Base-by-base conservation (phyloP, 2,797 vertebrate species). In the Coregonus ussuriensis region DNA sequence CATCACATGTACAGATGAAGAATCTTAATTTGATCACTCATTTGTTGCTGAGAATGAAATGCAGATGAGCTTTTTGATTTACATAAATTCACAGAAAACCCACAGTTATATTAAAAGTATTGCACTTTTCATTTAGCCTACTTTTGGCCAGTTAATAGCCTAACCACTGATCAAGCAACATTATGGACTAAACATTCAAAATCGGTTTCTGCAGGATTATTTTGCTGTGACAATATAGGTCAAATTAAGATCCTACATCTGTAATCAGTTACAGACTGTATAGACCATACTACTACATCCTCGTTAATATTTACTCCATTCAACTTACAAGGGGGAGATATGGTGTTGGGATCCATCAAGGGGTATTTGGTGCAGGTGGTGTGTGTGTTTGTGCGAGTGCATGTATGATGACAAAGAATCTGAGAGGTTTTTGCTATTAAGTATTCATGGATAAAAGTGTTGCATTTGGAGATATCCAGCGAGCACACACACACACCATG, bases 241-340 rank as follows among this genome's bases (percentile, higher is more conserved):
- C 9, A 47, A 47, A 47, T 3, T 47, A 47, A 11, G 41, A 47
- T 47, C 9, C 41, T 3, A 47, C 41, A 47, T 47, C 41, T 47
- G 41, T 86, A 90, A 91, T 87, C 83, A 84, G 81, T 79, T 77
- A 83, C 83, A 85, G 83, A 85, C 71, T 79, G 72, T 84, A 76
- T 83, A 75, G 82, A 75, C 83, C 81, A 74, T 35, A n/a, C 56
- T 59, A 59, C 18, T n/a, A 77, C 81, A 84, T 67, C 70, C 86
- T 87, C 87, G 87, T 88, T 88, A 89, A 89, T 89, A 89, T 83
- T 83, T 88, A 81, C 84, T 56, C 74, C 87, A 79, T 52, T 82
- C 84, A 88, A 89, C 75, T 83, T 52, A 51, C 75, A 67, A n/a
- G 54, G 76, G 66, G 74, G 67, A 82, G 71, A 68, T 76, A 81